These are phyloP conservation scores for Onthophagus taurus DNA, from an alignment of 1,140 invertebrate genomes.

Conservation along the genomic window DNA sequence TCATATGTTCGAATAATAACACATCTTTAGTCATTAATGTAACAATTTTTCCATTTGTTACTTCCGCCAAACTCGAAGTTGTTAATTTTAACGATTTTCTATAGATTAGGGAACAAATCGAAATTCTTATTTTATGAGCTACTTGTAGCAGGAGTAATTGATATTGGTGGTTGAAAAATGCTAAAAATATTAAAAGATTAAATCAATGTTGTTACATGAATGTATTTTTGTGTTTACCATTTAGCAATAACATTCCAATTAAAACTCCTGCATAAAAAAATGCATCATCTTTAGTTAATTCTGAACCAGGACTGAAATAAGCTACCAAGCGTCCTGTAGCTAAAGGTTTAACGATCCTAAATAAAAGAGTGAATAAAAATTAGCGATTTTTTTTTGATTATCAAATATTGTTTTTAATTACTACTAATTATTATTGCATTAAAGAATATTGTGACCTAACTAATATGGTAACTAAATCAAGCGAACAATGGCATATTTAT, in stretches of 20 bases:
- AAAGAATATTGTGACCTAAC: too few relatives aligned
- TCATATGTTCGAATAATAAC: slow-evolving; percentile 56
- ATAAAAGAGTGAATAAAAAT: slow-evolving; percentile 10
- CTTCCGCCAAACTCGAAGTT: slow-evolving; percentile 60
- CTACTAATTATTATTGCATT: too few relatives aligned
- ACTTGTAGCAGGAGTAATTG: slow-evolving; percentile 61
- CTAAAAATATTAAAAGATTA: slow-evolving; percentile 17
- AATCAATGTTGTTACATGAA: too few relatives aligned
- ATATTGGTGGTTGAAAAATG: slow-evolving; percentile 52
- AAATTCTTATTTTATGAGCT: slow-evolving; percentile 71
- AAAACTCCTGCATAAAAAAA: slow-evolving; percentile 20
- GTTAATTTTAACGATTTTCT: slow-evolving; percentile 64
- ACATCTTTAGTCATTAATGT: slow-evolving; percentile 88
- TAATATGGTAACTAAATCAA: too few relatives aligned
- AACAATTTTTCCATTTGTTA: slow-evolving; percentile 80
- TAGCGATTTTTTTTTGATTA: too few relatives aligned
- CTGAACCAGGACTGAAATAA: slow-evolving; percentile 24
- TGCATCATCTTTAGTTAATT: slow-evolving; percentile 21
- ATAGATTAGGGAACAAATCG: slow-evolving; percentile 70
- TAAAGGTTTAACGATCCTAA: slow-evolving; percentile 19
- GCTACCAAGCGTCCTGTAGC: slow-evolving; percentile 23
- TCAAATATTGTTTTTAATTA: too few relatives aligned
- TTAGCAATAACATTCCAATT: too few relatives aligned
- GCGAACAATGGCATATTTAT: too few relatives aligned
- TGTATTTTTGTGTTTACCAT: too few relatives aligned